Evolutionary conservation across 2,888 invertebrate species (phyloP), one percentile per base, ranked within the genome.

Genomic region (Leucania comma): DNA sequence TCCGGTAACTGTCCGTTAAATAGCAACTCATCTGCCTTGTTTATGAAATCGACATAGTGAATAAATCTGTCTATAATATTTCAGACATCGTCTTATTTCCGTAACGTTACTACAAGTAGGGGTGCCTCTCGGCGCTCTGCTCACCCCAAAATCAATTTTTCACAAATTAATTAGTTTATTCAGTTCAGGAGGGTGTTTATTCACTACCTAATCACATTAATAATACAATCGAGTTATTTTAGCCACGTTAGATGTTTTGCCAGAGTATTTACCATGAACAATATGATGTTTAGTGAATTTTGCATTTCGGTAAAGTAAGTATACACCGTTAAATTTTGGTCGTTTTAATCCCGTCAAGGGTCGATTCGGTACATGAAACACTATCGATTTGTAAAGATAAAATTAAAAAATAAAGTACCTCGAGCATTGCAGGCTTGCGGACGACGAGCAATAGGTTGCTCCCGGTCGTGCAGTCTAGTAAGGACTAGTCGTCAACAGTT

Each of bases 91-190:
- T 53, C 60, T 38, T 48, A 71, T 51, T 50, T 59, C 53, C 4
- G 12, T 14, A 59, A 42, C 50, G 22, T n/a, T 22, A 71, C 51
- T 53, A 32, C 53, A 60, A 71, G 69, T 69, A 59, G 70, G 72
- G 72, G 65, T 26, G 17, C 32, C 14, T 29, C 24, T 62, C 50
- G 54, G 14, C 38, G 63, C 50, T 42, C 62, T 22, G 57, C 35
- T 66, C 77, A 64, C 77, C 78, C 77, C 60, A 51, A 64, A 74
- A 78, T 78, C 60, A 73, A 73, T 73, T 77, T 74, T 78, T 73
- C 77, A 64, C 64, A 74, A 78, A 79, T 78, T 79, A 79, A 78
- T 79, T 69, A 69, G 79, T 69, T 78, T 78, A 79, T 62, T 59
- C 64, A 61, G 64, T 59, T 46, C 42, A 60, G 67, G 73, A 78